phyloP scores from a whole-genome alignment of 2,888 invertebrate species.

The Myathropa florea region DNA sequence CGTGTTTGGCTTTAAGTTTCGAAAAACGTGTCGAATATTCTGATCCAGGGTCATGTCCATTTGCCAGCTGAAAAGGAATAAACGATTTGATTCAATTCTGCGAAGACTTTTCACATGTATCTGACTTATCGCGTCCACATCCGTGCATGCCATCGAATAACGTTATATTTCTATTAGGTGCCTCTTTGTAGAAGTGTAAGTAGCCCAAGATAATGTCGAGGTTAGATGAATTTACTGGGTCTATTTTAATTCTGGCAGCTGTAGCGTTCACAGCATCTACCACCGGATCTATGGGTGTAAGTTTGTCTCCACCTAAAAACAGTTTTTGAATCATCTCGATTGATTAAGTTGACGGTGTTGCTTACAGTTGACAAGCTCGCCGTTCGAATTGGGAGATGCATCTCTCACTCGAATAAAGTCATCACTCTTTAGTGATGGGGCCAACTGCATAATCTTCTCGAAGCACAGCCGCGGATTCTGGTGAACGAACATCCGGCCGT shows the following conservation, averaged over 20 bases:
- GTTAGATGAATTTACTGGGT: conserved; percentile 86
- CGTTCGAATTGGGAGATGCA: conserved; percentile 87
- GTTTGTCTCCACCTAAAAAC: background rate
- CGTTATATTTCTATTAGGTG: conserved; percentile 88
- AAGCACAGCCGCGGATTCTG: conserved; percentile 87
- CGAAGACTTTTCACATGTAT: background rate
- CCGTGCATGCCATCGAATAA: conserved; percentile 95
- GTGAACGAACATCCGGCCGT: conserved; percentile 86
- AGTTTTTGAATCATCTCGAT: background rate
- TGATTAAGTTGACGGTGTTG: conserved; percentile 62
- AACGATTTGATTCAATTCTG: background rate
- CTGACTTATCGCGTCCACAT: conserved; percentile 89
- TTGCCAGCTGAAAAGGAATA: conserved; percentile 84
- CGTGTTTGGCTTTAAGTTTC: conserved; percentile 91
- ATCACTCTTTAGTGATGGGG: conserved; percentile 74
- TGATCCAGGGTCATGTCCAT: conserved; percentile 80
- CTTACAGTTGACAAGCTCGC: conserved; percentile 94
- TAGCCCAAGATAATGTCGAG: conserved; percentile 92
- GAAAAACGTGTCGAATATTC: conserved; percentile 83
- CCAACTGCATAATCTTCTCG: conserved; percentile 83
- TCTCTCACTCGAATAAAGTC: conserved; percentile 73
- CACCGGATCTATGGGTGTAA: conserved; percentile 74
- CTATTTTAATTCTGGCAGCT: conserved; percentile 83
- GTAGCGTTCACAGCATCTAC: conserved; percentile 78
- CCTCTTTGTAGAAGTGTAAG: conserved; percentile 91